phyloP scores from a whole-genome alignment of 2,113 vertebrate genomes.

The Bos javanicus region DNA sequence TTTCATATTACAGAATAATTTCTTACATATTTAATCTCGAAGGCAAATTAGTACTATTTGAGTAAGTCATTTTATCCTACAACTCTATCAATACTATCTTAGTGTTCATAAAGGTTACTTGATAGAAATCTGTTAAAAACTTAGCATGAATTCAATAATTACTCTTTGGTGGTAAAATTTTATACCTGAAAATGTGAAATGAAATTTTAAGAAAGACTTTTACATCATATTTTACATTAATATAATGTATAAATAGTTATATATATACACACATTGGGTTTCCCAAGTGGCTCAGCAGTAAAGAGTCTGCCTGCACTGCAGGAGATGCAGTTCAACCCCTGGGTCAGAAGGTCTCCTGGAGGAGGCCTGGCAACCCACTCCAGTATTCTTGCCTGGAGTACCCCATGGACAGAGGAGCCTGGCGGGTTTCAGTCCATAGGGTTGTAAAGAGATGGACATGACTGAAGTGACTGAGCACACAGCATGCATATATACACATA shows the following conservation, averaged over 20 bases:
- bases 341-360: not conserved
- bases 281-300: not conserved
- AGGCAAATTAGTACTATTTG: not conserved
- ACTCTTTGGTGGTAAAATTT: not conserved
- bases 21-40: not conserved
- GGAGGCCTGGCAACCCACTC: not conserved
- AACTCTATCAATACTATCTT: not conserved
- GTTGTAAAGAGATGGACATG: not conserved
- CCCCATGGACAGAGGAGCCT: not conserved
- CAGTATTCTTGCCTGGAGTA: not conserved
- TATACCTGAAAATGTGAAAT: not conserved
- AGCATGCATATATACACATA: not conserved
- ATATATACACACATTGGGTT: not conserved
- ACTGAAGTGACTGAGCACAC: not conserved
- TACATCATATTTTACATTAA: not conserved
- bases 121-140: not conserved
- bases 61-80: not conserved
- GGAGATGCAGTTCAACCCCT: not conserved
- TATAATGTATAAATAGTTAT: not conserved
- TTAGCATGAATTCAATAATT: not conserved
- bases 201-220: not conserved
- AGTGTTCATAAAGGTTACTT: not conserved
- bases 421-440: not conserved
- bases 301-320: not conserved
- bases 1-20: not conserved